Conservation (phyloP, 2,797 vertebrate genomes). For the Hydrophis major region DNA sequence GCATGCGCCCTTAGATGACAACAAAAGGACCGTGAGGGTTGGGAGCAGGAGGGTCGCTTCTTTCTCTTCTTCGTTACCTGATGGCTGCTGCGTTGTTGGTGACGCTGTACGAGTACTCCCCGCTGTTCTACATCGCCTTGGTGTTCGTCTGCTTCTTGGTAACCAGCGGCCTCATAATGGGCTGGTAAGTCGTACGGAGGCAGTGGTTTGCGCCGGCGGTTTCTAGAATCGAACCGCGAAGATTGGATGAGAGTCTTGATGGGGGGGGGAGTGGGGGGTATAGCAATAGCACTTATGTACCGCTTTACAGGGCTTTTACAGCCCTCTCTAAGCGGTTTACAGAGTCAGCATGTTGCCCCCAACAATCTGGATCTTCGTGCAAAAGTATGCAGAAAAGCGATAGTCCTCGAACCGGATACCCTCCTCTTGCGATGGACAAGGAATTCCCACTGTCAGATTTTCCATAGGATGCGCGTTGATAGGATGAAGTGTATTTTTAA, state of each 20-base stretch:
- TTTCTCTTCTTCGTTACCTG: rapidly evolving
- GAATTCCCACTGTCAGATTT: neutral
- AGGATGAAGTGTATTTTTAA: neutral
- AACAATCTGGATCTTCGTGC: too few relatives aligned
- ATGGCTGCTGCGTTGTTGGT: constrained; percentile 89
- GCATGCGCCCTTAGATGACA: neutral
- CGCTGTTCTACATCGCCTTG: constrained; percentile 87
- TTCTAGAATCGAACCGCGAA: too few relatives aligned
- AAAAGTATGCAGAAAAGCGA: too few relatives aligned
- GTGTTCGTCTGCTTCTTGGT: constrained; percentile 90
- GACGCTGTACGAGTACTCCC: constrained; percentile 89
- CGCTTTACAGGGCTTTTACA: too few relatives aligned
- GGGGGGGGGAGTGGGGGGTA: rapidly evolving
- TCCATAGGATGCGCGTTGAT: neutral
- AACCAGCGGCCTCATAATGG: constrained; percentile 87
- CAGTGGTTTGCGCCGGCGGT: neutral
- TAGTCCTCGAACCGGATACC: neutral
- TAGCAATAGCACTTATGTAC: too few relatives aligned
- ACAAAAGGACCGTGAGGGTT: neutral
- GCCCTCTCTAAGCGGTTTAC: too few relatives aligned
- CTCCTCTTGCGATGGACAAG: neutral
- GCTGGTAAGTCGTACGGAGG: constrained; percentile 79
- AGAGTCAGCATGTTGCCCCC: too few relatives aligned
- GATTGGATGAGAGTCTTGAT: too few relatives aligned
- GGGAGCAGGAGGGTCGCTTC: neutral